These are phyloP conservation scores for Bellardia bayeri DNA, from an alignment of 2,888 invertebrate species.

Conservation along the genomic window DNA sequence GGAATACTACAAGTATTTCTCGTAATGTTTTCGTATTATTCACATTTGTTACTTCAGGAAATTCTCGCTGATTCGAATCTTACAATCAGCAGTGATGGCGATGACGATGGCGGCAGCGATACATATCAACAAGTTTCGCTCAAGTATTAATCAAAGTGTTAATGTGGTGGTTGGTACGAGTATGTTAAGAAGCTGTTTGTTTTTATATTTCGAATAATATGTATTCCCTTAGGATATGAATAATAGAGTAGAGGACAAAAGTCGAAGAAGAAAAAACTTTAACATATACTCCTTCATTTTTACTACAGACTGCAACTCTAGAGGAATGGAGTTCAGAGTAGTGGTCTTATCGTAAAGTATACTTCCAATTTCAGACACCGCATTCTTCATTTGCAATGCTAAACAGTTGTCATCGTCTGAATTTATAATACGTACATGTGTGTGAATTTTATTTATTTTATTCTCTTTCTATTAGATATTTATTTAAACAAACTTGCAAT, in stretches of 20 bases:
- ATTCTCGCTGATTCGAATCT: conserved; percentile 45
- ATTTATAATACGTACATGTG: background rate
- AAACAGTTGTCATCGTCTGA: conserved; percentile 42
- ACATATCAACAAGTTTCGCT: conserved; percentile 53
- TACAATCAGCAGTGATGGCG: conserved; percentile 23
- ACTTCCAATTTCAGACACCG: conserved; percentile 11
- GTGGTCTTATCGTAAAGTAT: conserved; percentile 7
- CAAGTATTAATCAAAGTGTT: conserved; percentile 50
- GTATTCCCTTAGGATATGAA: conserved; percentile 50
- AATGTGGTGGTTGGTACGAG: conserved; percentile 8
- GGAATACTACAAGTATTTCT: conserved; percentile 7
- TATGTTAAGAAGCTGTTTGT: conserved; percentile 22
- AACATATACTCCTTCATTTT: conserved; percentile 9
- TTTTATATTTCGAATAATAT: conserved; percentile 17
- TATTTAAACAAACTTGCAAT: background rate
- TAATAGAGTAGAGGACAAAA: background rate
- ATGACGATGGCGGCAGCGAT: conserved; percentile 1
- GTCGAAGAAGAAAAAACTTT: background rate
- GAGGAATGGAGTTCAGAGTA: conserved; percentile 15
- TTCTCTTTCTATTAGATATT: background rate
- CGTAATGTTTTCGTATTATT: conserved; percentile 14
- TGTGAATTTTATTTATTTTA: conserved; percentile 17
- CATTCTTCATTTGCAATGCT: conserved; percentile 48
- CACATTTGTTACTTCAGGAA: conserved; percentile 36
- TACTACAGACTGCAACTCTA: background rate